Base-by-base conservation (phyloP, 2,797 vertebrate genomes). In the Remorina albescens region DNA sequence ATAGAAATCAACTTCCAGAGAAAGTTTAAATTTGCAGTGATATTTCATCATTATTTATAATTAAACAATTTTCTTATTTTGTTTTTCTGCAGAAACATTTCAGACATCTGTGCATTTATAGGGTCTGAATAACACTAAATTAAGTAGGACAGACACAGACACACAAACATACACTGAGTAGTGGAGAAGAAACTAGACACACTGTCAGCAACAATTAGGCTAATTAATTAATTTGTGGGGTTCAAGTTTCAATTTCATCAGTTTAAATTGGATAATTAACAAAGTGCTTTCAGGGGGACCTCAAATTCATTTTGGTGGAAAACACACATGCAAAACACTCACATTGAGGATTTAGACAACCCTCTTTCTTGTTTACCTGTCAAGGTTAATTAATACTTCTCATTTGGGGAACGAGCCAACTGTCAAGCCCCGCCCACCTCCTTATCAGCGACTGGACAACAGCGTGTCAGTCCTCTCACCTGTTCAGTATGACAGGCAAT, bases 211-310 rank as follows among this genome's bases (percentile, higher is more conserved):
- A 86, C 85, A 90, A 92, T 91, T 89, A 83, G 78, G 73, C 81
- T 91, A 91, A 93, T 94, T 87, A 88, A 93, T 91, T 88, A 51
- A 90, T 92, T 91, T 89, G 84, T 83, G 83, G 80, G 85, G 91
- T 91, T 92, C 86, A 91, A 89, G 87, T 93, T 94, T 91, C 88
- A 89, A 86, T 92, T 92, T 89, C 91, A 92, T 91, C 86, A 86
- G 81, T 81, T 88, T 90, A 92, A 92, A 94, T 90, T 84, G 79
- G 89, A 93, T 93, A 92, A 94, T 95, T 93, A 94, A 93, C 90
- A 85, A 80, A 84, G 78, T 81, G 86, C 82, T 84, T 89, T 92
- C 82, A 83, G 82, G 73, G 86, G 72, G 63, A 83, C 60, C 77
- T 67, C 70, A 13, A 44, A 21, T 62, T 81, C 82, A 69, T 87